Conservation (phyloP, 2,888 invertebrate species). For the Gortyna flavago region DNA sequence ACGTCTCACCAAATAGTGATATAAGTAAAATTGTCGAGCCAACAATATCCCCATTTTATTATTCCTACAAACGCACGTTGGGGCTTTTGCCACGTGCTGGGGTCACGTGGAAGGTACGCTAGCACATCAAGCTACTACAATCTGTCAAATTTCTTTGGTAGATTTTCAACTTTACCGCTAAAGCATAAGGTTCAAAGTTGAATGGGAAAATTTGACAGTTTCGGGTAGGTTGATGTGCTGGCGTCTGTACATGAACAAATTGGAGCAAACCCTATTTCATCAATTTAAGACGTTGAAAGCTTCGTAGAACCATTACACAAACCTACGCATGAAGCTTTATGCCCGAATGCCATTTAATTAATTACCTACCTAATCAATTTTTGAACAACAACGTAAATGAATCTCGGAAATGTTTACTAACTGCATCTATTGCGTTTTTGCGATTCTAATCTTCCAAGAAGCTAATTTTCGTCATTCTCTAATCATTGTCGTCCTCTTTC, state of each 20-base stretch:
- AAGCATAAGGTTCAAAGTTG: too few species aligned
- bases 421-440: background rate
- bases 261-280: slow-evolving; percentile 37
- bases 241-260: slow-evolving; percentile 60
- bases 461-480: background rate
- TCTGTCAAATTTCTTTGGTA: too few species aligned
- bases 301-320: slow-evolving; percentile 12
- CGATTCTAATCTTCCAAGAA: background rate
- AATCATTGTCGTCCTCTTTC: background rate
- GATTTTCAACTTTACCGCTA: too few species aligned
- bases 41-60: slow-evolving; percentile 72
- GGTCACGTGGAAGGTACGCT: slow-evolving; percentile 70
- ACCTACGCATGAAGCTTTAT: background rate
- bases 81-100: slow-evolving; percentile 70
- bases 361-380: background rate
- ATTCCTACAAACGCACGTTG: slow-evolving; percentile 71
- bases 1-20: background rate
- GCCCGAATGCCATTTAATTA: slow-evolving; percentile 7
- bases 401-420: background rate
- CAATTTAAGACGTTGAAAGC: slow-evolving; percentile 10
- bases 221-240: too few species aligned
- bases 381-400: background rate
- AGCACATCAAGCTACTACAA: too few species aligned
- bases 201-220: too few species aligned
- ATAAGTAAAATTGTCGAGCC: slow-evolving; percentile 25